phyloP scores from a whole-genome alignment of 2,888 invertebrate species.

The Erebia aethiops region DNA sequence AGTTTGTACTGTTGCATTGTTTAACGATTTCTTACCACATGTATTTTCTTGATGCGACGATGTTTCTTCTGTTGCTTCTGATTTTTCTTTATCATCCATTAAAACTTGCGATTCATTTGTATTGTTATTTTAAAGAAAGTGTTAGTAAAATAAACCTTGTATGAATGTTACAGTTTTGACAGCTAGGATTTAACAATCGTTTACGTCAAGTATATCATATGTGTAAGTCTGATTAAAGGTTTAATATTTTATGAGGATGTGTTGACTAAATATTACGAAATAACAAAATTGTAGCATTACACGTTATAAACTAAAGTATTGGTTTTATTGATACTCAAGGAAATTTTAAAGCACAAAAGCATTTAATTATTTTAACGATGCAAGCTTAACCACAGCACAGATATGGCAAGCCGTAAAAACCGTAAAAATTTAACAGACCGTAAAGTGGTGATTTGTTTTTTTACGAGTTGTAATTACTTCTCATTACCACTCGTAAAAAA shows the following conservation, averaged over 20 bases:
- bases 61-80: constrained; percentile 47
- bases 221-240: not conserved
- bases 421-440: constrained; percentile 38
- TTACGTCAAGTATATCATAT: constrained; percentile 3
- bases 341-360: constrained; percentile 23
- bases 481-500: constrained; percentile 42
- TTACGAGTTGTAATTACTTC: constrained; percentile 42
- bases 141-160: constrained; percentile 45
- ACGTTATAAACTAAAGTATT: not conserved
- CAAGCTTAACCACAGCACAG: constrained; percentile 30
- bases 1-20: constrained; percentile 35
- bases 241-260: not conserved
- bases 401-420: constrained; percentile 36
- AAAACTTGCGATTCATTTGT: constrained; percentile 63
- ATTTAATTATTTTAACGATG: constrained; percentile 34
- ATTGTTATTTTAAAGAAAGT: constrained; percentile 48
- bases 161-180: constrained; percentile 43
- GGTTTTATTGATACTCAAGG: constrained; percentile 1
- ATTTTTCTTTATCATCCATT: constrained; percentile 66
- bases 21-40: constrained; percentile 45
- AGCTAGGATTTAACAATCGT: constrained; percentile 39
- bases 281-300: too few species aligned
- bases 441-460: constrained; percentile 40
- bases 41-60: constrained; percentile 46
- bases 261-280: too few species aligned